Evolutionary conservation across 2,888 invertebrate species (phyloP).

Genomic region (Amblyjoppa fuscipennis): DNA sequence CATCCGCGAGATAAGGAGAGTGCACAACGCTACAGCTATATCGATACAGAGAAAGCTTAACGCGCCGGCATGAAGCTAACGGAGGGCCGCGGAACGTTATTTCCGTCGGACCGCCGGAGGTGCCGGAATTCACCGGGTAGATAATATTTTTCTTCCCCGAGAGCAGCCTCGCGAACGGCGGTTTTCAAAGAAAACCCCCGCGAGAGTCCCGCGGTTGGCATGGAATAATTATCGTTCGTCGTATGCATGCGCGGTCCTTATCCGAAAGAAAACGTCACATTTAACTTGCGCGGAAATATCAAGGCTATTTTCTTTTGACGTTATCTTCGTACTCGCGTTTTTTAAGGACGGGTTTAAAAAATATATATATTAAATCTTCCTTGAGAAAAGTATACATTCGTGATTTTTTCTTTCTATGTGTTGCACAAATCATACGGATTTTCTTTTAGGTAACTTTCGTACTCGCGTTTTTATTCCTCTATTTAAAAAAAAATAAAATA

Average conservation of each 20-base stretch:
- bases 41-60: not conserved
- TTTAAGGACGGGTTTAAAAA: too few relatives aligned
- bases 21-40: slow-evolving; percentile 2
- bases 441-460: too few relatives aligned
- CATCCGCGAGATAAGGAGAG: slow-evolving; percentile 34
- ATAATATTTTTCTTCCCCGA: slow-evolving; percentile 2
- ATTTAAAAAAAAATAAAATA: too few relatives aligned
- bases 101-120: not conserved
- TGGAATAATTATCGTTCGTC: not conserved
- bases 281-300: too few relatives aligned
- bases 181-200: not conserved
- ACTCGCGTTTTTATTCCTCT: too few relatives aligned
- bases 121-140: not conserved
- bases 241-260: not conserved
- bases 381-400: too few relatives aligned
- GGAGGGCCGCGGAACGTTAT: not conserved
- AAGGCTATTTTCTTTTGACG: too few relatives aligned
- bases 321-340: too few relatives aligned
- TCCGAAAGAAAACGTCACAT: too few relatives aligned
- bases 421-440: too few relatives aligned
- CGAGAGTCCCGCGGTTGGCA: not conserved
- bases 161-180: not conserved
- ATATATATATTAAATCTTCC: too few relatives aligned
- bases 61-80: not conserved
- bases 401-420: too few relatives aligned